phyloP scores from a whole-genome alignment of 2,797 vertebrate species.

The Cheirogaleus major region DNA sequence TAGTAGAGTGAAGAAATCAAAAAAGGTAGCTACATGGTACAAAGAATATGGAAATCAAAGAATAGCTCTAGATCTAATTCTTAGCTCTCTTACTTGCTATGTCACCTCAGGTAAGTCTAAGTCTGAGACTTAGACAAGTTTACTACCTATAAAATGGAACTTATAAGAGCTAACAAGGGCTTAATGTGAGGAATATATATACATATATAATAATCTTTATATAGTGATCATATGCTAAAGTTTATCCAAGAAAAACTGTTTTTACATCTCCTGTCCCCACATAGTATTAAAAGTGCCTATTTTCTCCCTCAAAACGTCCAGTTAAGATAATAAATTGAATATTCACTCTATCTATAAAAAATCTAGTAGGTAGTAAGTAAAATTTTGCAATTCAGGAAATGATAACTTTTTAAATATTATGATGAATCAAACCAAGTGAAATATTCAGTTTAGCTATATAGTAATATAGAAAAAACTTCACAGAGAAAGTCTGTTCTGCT shows the following conservation, averaged over 20 bases:
- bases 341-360: not conserved
- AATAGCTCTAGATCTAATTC: not conserved
- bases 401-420: not conserved
- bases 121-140: not conserved
- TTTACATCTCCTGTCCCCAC: not conserved
- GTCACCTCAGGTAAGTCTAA: not conserved
- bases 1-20: not conserved
- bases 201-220: not conserved
- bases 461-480: not conserved
- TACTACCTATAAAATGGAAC: not conserved
- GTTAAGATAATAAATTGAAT: not conserved
- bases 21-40: not conserved
- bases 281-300: not conserved
- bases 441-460: not conserved
- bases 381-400: not conserved
- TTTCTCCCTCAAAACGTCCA: not conserved
- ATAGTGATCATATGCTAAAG: not conserved
- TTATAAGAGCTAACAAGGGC: not conserved
- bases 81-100: not conserved
- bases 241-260: not conserved
- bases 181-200: not conserved
- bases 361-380: not conserved
- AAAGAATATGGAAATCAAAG: not conserved
- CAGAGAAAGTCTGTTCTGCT: not conserved
- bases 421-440: not conserved